Conservation (phyloP, 2,797 vertebrate genomes). For the Sebastes baramenuke region DNA sequence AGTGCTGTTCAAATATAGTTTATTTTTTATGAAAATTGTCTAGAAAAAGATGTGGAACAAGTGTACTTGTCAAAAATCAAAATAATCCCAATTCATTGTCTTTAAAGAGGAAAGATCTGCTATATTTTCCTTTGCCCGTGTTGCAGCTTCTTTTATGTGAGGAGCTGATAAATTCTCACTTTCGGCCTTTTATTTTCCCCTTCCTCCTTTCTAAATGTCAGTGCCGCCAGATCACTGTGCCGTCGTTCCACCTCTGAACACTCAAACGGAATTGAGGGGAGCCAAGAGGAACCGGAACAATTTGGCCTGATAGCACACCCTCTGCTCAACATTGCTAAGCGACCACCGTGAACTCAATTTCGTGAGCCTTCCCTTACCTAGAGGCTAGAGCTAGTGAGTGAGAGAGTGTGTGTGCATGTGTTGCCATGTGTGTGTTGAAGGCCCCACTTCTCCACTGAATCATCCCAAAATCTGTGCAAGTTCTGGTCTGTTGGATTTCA, state of each 20-base stretch:
- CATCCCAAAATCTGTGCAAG: conserved; percentile 71
- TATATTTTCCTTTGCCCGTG: conserved; percentile 14
- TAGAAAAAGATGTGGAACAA: background rate
- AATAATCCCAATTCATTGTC: background rate
- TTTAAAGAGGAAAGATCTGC: background rate
- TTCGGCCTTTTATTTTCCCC: conserved; percentile 64
- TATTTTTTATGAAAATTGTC: background rate
- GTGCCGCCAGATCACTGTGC: conserved; percentile 68
- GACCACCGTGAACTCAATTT: conserved; percentile 83
- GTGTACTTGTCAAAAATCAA: background rate
- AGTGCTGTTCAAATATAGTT: background rate
- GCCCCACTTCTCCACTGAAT: conserved; percentile 64
- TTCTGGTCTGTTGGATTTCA: conserved; percentile 66
- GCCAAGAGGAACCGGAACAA: conserved; percentile 83
- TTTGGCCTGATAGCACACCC: conserved; percentile 82
- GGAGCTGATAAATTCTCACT: conserved; percentile 66
- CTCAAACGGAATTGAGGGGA: conserved; percentile 81
- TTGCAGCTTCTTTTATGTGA: conserved; percentile 49
- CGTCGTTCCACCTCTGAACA: conserved; percentile 76
- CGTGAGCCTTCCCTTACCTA: conserved; percentile 77
- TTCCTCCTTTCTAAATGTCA: conserved; percentile 77
- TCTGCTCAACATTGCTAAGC: conserved; percentile 81
- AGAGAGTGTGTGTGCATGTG: conserved; percentile 7
- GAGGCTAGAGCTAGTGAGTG: conserved; percentile 55
- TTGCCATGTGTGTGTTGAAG: conserved; percentile 12